These are phyloP conservation scores for Oenanthe melanoleuca DNA, from an alignment of 2,113 vertebrate genomes.

Conservation along the genomic window DNA sequence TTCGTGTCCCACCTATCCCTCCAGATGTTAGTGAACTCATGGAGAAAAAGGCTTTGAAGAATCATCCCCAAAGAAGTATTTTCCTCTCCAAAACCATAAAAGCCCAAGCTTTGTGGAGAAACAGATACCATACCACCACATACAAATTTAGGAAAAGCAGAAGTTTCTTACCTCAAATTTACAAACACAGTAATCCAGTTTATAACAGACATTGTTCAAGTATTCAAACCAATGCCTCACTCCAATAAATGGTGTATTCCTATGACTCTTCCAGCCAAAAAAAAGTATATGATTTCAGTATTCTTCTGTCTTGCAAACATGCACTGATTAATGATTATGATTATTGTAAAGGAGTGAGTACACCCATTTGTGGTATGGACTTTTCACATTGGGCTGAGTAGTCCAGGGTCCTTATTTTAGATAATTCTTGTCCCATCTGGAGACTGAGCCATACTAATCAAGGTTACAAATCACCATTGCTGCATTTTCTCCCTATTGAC, in stretches of 20 bases:
- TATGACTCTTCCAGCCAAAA: not conserved
- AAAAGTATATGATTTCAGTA: not conserved
- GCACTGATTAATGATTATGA: not conserved
- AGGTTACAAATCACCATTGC: fast-evolving
- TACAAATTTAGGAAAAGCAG: not conserved
- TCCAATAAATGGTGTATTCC: not conserved
- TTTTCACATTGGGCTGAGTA: not conserved
- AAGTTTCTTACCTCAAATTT: not conserved
- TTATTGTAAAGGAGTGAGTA: not conserved
- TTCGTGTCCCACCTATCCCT: not conserved
- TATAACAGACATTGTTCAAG: not conserved
- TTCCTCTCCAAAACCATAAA: not conserved
- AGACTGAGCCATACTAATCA: not conserved
- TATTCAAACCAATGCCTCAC: not conserved
- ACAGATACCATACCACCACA: not conserved
- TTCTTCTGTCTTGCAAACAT: not conserved
- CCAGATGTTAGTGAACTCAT: not conserved
- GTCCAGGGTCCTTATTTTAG: not conserved
- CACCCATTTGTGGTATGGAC: not conserved
- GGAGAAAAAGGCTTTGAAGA: not conserved
- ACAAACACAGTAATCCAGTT: not conserved
- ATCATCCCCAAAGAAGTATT: not conserved
- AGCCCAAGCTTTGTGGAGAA: not conserved
- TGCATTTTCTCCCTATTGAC: not conserved
- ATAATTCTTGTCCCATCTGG: not conserved